These are phyloP conservation scores for Athalia cordata DNA, from an alignment of 2,888 invertebrate species.

Conservation along the genomic window DNA sequence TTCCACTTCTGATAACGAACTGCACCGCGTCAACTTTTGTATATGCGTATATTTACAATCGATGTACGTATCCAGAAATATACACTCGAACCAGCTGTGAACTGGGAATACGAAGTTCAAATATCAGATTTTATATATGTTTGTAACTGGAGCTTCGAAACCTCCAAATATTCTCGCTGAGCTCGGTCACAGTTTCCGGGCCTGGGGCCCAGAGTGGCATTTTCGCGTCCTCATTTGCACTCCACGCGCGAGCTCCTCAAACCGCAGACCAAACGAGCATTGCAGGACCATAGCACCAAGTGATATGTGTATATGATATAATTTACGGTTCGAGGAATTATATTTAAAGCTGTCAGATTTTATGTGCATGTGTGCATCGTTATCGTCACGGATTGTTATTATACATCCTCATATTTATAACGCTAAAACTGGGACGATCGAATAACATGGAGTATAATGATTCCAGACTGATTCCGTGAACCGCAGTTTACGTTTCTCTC, in stretches of 20 bases:
- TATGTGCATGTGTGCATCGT: background rate
- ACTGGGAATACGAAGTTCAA: conserved; percentile 7
- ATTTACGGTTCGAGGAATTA: background rate
- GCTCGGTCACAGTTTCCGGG: conserved; percentile 33
- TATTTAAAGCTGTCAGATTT: background rate
- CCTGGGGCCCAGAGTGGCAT: conserved; percentile 8
- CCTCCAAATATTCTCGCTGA: conserved; percentile 20
- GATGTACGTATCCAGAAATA: background rate
- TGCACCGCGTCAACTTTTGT: conserved; percentile 27
- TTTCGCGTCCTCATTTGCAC: conserved; percentile 24
- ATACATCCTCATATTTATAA: too few species aligned
- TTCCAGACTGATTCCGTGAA: too few species aligned
- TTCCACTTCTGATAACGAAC: conserved; percentile 41
- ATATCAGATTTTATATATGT: background rate
- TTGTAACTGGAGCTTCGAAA: conserved; percentile 30
- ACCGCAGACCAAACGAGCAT: background rate
- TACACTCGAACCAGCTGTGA: conserved; percentile 2
- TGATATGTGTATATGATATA: background rate
- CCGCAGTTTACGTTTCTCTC: too few species aligned
- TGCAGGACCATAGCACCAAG: background rate
- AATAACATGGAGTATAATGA: too few species aligned
- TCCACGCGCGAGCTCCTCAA: background rate
- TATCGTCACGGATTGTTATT: too few species aligned
- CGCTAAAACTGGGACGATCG: too few species aligned
- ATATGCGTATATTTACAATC: background rate